phyloP scores from a whole-genome alignment of 1,140 invertebrate genomes.

The Zaprionus taronus region DNA sequence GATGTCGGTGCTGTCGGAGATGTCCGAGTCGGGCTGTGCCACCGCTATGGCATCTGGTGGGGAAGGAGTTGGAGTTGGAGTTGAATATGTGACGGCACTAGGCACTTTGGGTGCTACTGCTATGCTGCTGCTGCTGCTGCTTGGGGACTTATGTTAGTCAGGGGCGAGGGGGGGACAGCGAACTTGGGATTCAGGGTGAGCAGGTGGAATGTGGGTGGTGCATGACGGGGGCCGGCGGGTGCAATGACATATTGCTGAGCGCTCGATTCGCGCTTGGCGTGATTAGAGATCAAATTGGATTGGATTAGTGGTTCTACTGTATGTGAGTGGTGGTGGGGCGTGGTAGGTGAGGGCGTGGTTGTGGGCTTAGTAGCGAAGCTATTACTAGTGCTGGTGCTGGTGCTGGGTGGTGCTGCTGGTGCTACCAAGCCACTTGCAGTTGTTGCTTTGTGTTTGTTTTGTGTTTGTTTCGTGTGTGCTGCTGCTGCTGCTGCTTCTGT shows the following conservation, averaged over 20 bases:
- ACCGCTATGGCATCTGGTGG: slow-evolving; percentile 83
- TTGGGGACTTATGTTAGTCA: slow-evolving; percentile 29
- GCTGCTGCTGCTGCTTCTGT: slow-evolving; percentile 27
- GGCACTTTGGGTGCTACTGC: slow-evolving; percentile 32
- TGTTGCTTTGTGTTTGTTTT: slow-evolving; percentile 28
- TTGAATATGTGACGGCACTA: slow-evolving; percentile 67
- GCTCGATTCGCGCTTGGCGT: slow-evolving; percentile 27
- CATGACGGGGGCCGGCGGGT: slow-evolving; percentile 52
- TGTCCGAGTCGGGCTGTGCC: slow-evolving; percentile 54
- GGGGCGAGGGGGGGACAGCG: not conserved
- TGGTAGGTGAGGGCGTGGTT: slow-evolving; percentile 6
- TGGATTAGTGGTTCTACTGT: slow-evolving; percentile 43
- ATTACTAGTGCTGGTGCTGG: slow-evolving; percentile 33
- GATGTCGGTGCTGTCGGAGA: slow-evolving; percentile 32
- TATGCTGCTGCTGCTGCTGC: slow-evolving; percentile 30
- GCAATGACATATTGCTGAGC: slow-evolving; percentile 49
- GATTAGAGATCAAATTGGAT: slow-evolving; percentile 4
- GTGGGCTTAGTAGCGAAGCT: slow-evolving; percentile 24
- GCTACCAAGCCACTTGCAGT: slow-evolving; percentile 23
- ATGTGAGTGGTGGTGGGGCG: slow-evolving; percentile 20
- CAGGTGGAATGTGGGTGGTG: slow-evolving; percentile 60
- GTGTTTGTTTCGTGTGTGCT: slow-evolving; percentile 31
- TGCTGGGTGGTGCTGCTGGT: slow-evolving; percentile 5
- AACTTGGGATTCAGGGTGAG: slow-evolving; percentile 59
- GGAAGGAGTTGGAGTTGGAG: slow-evolving; percentile 71